phyloP scores from a whole-genome alignment of 2,797 vertebrate genomes.

The Acanthornis magna region DNA sequence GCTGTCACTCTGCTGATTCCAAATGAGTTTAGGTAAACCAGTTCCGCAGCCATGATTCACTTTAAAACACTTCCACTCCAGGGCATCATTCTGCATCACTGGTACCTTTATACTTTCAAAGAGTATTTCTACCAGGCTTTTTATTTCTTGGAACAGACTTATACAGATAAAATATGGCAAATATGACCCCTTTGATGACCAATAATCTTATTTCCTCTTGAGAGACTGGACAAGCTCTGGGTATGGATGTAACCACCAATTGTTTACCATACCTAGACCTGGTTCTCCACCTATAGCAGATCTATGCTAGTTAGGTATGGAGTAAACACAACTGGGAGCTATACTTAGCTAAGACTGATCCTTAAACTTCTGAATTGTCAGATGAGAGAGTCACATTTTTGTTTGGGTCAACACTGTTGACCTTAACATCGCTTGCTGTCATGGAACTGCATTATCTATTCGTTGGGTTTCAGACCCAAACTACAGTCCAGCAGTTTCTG shows the following conservation, averaged over 20 bases:
- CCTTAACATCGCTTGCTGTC: neutral
- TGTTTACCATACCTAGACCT: neutral
- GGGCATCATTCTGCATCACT: neutral
- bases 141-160: neutral
- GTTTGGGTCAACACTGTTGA: neutral
- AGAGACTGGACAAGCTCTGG: neutral
- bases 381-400: neutral
- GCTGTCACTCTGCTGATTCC: constrained; percentile 49
- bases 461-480: neutral
- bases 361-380: neutral
- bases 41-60: constrained; percentile 7
- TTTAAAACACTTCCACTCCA: constrained; percentile 14
- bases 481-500: neutral
- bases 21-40: constrained; percentile 57
- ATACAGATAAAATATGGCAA: neutral
- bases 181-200: neutral
- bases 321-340: neutral
- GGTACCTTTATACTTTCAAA: neutral
- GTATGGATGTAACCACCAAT: neutral
- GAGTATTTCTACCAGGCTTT: neutral
- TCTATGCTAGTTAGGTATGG: neutral
- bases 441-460: neutral
- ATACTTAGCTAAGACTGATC: neutral
- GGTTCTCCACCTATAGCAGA: neutral
- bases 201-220: neutral